phyloP scores from a whole-genome alignment of 2,888 invertebrate species.

The Listrodromus nycthemerus region DNA sequence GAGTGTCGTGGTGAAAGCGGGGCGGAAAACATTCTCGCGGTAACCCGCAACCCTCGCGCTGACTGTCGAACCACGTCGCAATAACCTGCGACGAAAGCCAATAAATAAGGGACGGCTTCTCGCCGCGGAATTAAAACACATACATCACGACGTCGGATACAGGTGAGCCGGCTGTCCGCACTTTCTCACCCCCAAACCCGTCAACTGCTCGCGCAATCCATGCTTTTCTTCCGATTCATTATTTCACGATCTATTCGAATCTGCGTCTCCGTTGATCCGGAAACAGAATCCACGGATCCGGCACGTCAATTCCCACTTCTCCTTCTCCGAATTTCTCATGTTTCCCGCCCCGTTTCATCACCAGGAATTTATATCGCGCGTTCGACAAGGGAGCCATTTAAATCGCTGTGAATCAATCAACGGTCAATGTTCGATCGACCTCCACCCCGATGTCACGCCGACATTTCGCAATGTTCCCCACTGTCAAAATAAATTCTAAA shows the following conservation, averaged over 20 bases:
- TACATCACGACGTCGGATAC: slow-evolving; percentile 77
- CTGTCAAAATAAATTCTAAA: too few relatives aligned
- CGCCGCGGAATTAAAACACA: slow-evolving; percentile 81
- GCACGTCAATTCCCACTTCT: slow-evolving; percentile 25
- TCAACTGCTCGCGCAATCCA: slow-evolving; percentile 50
- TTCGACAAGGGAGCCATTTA: slow-evolving; percentile 37
- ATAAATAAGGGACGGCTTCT: slow-evolving; percentile 80
- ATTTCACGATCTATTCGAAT: slow-evolving; percentile 19
- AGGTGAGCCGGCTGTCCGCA: slow-evolving; percentile 72
- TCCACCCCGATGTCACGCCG: not conserved
- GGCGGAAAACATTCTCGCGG: slow-evolving; percentile 41
- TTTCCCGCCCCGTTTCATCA: slow-evolving; percentile 45
- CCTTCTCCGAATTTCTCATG: slow-evolving; percentile 24
- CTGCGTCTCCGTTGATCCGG: slow-evolving; percentile 9
- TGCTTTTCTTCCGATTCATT: slow-evolving; percentile 29
- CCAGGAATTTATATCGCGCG: slow-evolving; percentile 61
- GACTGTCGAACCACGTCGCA: slow-evolving; percentile 78
- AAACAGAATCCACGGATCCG: not conserved
- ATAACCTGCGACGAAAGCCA: slow-evolving; percentile 81
- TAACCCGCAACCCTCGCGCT: slow-evolving; percentile 24
- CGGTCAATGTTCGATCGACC: slow-evolving; percentile 45
- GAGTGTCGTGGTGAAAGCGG: slow-evolving; percentile 28
- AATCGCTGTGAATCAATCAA: slow-evolving; percentile 65
- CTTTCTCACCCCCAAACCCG: slow-evolving; percentile 49
- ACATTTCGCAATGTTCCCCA: not conserved